These are phyloP conservation scores for Drosophila nr. perissopoda DNA, from an alignment of 2,888 invertebrate species.

Conservation along the genomic window DNA sequence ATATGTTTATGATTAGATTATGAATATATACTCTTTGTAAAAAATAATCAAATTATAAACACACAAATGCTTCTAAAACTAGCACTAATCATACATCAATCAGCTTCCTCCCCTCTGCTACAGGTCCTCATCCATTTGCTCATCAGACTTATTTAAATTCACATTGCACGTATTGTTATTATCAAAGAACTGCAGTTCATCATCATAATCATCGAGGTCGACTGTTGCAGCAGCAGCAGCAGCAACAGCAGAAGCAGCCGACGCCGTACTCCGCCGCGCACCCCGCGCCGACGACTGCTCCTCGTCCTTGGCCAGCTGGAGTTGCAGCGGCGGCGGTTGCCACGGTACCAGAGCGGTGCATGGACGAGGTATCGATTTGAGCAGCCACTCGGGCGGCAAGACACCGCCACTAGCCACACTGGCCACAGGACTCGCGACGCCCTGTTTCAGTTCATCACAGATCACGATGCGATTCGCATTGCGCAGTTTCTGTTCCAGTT, in stretches of 20 bases:
- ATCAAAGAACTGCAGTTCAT: slow-evolving; percentile 77
- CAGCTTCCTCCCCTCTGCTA: slow-evolving; percentile 44
- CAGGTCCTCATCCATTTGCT: slow-evolving; percentile 83
- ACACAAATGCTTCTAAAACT: slow-evolving; percentile 37
- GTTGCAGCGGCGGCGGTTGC: slow-evolving; percentile 88
- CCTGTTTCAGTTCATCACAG: slow-evolving; percentile 90
- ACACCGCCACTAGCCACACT: slow-evolving; percentile 85
- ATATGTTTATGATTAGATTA: slow-evolving; percentile 18
- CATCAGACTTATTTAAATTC: slow-evolving; percentile 84
- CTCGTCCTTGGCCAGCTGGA: slow-evolving; percentile 33
- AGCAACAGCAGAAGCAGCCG: not conserved
- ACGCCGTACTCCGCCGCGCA: not conserved
- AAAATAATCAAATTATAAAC: slow-evolving; percentile 31
- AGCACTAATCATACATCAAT: slow-evolving; percentile 25
- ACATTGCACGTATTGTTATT: slow-evolving; percentile 84
- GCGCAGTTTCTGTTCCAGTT: slow-evolving; percentile 83
- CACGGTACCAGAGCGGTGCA: slow-evolving; percentile 93
- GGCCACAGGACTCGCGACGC: slow-evolving; percentile 84
- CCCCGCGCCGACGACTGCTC: slow-evolving; percentile 16
- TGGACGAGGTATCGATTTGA: slow-evolving; percentile 87
- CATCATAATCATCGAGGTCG: slow-evolving; percentile 75
- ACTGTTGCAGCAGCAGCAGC: not conserved
- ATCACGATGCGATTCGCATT: slow-evolving; percentile 87
- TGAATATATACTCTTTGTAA: slow-evolving; percentile 36
- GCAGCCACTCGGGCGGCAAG: slow-evolving; percentile 88